These are phyloP conservation scores for Tichodroma muraria DNA, from an alignment of 2,113 vertebrate species.

Conservation along the genomic window DNA sequence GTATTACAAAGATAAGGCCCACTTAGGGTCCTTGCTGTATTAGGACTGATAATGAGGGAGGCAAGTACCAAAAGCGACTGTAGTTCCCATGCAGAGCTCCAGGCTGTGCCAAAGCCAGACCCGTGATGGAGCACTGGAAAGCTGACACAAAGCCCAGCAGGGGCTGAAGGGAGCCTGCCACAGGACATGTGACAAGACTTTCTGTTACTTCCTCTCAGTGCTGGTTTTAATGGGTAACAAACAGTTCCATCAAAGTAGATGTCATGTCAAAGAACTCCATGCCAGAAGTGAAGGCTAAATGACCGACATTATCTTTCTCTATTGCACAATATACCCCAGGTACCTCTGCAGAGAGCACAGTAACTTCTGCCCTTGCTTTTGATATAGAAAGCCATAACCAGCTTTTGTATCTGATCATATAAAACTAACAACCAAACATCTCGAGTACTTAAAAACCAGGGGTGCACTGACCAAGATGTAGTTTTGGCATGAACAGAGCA, in stretches of 20 bases:
- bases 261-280: not conserved
- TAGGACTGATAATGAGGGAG: not conserved
- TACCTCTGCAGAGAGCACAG: not conserved
- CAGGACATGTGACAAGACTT: not conserved
- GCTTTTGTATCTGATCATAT: not conserved
- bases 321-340: not conserved
- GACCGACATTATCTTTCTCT: not conserved
- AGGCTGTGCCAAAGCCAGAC: not conserved
- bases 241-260: not conserved
- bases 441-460: not conserved
- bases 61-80: not conserved
- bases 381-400: not conserved
- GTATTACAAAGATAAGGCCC: not conserved
- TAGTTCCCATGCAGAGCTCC: not conserved
- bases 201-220: not conserved
- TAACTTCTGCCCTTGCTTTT: not conserved
- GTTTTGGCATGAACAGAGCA: accelerated
- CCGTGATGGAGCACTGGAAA: not conserved
- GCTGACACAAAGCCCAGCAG: not conserved
- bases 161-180: not conserved
- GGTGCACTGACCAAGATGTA: not conserved
- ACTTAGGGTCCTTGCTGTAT: not conserved
- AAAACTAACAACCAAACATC: not conserved
- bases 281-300: not conserved
- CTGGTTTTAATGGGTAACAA: not conserved